A percentile compares a stretch with the other conserved stretches of the same genome.
These are phyloP conservation scores for Platycnemis pennipes DNA, from an alignment of 2,888 invertebrate genomes.

Conservation along the genomic window DNA sequence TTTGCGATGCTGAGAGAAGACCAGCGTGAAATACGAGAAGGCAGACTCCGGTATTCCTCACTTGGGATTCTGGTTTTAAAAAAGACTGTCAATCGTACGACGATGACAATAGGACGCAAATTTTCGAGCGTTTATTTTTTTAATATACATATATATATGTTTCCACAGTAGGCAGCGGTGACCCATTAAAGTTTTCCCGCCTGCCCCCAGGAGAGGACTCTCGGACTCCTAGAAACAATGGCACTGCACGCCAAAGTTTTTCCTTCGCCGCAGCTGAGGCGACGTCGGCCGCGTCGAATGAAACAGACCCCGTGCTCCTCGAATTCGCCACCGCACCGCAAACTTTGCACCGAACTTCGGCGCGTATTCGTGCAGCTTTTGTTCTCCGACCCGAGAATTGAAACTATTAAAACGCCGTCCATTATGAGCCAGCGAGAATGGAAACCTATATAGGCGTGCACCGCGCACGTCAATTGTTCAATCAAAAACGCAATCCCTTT, in stretches of 20 bases:
- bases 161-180: neutral
- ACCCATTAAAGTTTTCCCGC: slow-evolving; percentile 17
- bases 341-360: neutral
- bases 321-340: neutral
- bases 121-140: neutral
- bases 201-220: neutral
- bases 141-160: neutral
- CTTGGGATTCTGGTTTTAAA: too few species aligned
- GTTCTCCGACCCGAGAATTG: neutral
- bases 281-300: neutral
- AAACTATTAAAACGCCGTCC: neutral
- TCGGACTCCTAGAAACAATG: neutral
- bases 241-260: neutral
- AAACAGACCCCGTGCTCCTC: neutral
- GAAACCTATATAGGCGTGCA: neutral
- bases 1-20: too few species aligned
- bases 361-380: neutral
- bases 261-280: neutral
- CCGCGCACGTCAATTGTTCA: neutral
- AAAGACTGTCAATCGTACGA: too few species aligned
- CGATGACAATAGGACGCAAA: too few species aligned
- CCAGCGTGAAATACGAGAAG: too few species aligned
- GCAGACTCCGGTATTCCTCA: too few species aligned
- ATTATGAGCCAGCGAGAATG: neutral
- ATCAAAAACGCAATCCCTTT: neutral